Evolutionary conservation across 2,797 vertebrate genomes (phyloP).

Genomic region (Neosilurus mollespiculum): DNA sequence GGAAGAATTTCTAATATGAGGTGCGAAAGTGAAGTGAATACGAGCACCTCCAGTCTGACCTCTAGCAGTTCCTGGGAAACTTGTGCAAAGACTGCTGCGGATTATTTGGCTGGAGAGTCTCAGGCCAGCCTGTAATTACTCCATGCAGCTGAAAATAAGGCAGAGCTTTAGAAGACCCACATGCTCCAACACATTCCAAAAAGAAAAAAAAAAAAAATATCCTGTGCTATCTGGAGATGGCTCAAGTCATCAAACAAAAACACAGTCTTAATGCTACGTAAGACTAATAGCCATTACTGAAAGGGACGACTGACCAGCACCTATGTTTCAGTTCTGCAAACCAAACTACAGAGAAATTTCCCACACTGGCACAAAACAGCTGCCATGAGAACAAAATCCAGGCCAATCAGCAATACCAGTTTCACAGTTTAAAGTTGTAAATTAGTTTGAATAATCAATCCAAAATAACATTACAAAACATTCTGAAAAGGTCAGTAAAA

Average conservation of each 20-base stretch:
- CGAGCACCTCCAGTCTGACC: constrained; percentile 21
- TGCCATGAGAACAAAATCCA: not conserved
- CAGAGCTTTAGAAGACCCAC: constrained; percentile 51
- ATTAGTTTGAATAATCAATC: no score
- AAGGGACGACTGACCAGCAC: constrained; percentile 2
- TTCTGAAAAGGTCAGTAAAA: not conserved
- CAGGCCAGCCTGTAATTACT: constrained; percentile 57
- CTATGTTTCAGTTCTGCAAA: constrained; percentile 10
- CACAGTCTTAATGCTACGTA: not conserved
- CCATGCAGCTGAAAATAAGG: constrained; percentile 56
- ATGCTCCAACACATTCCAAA: constrained; percentile 55
- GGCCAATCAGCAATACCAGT: not conserved
- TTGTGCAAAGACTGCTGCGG: constrained; percentile 38
- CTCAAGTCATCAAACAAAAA: constrained; percentile 8
- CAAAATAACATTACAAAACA: not conserved
- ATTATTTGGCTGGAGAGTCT: constrained; percentile 41
- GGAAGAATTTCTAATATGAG: not conserved
- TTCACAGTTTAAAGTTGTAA: not conserved
- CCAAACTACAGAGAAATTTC: not conserved
- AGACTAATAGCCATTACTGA: constrained; percentile 3
- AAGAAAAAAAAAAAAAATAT: constrained; percentile 27
- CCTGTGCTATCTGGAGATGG: constrained; percentile 30
- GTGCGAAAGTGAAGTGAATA: not conserved
- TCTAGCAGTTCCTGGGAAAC: constrained; percentile 49
- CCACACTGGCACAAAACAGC: constrained; percentile 8